Evolutionary conservation across 1,140 invertebrate species (phyloP), one percentile per base, ranked within the genome.

Genomic region (Dinoponera quadriceps): DNA sequence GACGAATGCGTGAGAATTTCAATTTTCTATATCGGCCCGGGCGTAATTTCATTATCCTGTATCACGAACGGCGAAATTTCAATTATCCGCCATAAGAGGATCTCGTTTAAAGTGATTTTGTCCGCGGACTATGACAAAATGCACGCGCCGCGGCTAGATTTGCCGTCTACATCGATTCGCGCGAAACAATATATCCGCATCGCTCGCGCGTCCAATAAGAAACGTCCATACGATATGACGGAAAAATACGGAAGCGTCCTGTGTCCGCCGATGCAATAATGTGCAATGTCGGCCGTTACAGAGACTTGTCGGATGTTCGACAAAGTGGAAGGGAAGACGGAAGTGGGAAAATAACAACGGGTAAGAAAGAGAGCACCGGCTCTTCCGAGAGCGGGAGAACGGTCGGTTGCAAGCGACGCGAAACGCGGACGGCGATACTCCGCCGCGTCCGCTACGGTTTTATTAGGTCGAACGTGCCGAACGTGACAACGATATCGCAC

Each of bases 1-100:
- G n/a, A 80, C 51, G 75, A 80, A 71, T 80, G 75, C 75, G 75
- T 78, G 75, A 80, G 75, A 80, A 80, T 80, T 80, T 80, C 75
- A 80, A 80, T 80, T 80, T 80, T 80, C 75, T 80, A 80, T 80
- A 80, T 71, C 65, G 75, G 38, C 22, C 7, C 51, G 33, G 51
- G 55, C 65, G 59, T 80, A 80, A 80, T 80, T 69, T 80, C 65
- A 80, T 80, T 80, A 80, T 80, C 75, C 65, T 33, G 75, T 80
- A 80, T 80, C 66, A 80, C 69, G 75, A 80, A 80, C 75, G 75
- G 63, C 51, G 25, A 80, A 80, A 80, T 80, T 80, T 80, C 75
- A 80, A 80, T 80, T 80, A 80, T 71, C 75, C 33, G 33, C 33
- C 44, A 54, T 78, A 62, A 80, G 75, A 80, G 75, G 65, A 80